These are phyloP conservation scores for Ctenomys sociabilis DNA, from an alignment of 2,113 vertebrate species.

Conservation along the genomic window DNA sequence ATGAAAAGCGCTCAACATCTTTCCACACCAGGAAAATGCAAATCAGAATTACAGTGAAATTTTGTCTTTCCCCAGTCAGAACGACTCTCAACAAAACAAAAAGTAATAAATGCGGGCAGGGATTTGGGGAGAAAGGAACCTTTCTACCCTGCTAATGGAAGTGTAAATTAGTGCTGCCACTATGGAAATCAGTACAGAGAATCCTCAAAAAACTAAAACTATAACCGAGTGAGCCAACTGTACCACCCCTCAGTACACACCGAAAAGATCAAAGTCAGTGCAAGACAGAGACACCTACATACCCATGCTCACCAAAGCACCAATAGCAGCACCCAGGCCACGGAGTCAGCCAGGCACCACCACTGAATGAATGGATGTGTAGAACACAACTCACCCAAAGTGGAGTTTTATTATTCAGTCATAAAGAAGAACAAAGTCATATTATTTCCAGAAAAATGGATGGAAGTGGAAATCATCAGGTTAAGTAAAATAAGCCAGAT, in stretches of 20 bases:
- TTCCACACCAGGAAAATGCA: background rate
- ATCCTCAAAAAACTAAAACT: background rate
- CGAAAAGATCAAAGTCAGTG: background rate
- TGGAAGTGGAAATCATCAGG: background rate
- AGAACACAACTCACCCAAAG: background rate
- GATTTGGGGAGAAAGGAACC: background rate
- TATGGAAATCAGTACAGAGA: background rate
- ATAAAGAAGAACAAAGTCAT: background rate
- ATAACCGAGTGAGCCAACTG: background rate
- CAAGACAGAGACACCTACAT: background rate
- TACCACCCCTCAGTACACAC: background rate
- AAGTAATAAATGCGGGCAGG: background rate
- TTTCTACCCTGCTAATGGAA: too few species aligned
- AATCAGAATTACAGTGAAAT: background rate
- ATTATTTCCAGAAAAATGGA: background rate
- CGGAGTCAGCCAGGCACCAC: background rate
- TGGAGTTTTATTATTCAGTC: background rate
- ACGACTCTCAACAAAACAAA: too few species aligned
- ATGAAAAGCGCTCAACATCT: background rate
- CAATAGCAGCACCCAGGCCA: fast-evolving
- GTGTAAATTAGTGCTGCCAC: background rate
- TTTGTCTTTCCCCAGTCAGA: background rate
- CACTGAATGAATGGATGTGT: background rate
- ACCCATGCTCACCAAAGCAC: background rate
- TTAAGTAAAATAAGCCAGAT: background rate